phyloP scores from a whole-genome alignment of 2,797 vertebrate genomes.

The Alectoris magna region DNA sequence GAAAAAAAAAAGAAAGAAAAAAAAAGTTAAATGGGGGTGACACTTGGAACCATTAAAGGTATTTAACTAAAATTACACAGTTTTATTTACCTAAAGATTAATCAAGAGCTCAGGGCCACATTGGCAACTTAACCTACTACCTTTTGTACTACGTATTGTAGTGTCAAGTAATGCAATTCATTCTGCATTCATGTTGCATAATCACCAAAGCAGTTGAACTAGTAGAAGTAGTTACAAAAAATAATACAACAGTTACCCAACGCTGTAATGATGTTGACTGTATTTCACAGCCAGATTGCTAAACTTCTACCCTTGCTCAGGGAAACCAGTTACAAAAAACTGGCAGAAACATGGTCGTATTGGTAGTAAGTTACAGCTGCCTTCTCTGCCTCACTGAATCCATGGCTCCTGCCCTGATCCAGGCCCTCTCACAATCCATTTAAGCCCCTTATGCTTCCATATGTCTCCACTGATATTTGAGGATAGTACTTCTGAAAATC shows the following conservation, averaged over 20 bases:
- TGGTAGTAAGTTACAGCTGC: not conserved
- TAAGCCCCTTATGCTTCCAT: not conserved
- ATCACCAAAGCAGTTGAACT: not conserved
- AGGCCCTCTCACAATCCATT: not conserved
- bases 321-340: not conserved
- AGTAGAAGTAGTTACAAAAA: not conserved
- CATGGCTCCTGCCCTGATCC: not conserved
- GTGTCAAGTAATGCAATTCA: not conserved
- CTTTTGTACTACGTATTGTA: not conserved
- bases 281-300: not conserved
- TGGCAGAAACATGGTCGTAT: not conserved
- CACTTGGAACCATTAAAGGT: not conserved
- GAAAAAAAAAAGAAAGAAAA: not conserved
- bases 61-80: not conserved
- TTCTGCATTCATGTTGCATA: not conserved
- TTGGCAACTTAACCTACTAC: not conserved
- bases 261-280: not conserved
- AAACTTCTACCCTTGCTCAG: not conserved
- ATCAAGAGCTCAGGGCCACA: fast-evolving
- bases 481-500: not conserved
- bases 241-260: not conserved
- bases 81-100: not conserved
- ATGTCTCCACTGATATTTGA: not conserved
- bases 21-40: not conserved
- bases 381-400: not conserved